These are phyloP conservation scores for Oreochromis aureus DNA, from an alignment of 2,113 vertebrate genomes.

Conservation along the genomic window DNA sequence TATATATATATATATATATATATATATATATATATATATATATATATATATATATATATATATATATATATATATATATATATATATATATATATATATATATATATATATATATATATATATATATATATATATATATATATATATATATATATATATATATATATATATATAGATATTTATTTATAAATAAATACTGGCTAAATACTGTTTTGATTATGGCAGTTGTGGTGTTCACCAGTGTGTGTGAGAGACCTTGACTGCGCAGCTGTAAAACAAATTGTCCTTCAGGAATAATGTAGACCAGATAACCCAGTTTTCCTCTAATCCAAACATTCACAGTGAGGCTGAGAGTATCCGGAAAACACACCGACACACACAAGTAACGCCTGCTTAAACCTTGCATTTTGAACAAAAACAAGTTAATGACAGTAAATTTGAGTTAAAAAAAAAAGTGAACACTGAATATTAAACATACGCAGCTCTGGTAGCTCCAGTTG, in stretches of 20 bases:
- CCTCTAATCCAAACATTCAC: conserved; percentile 20
- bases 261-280: conserved; percentile 36
- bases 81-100: background rate
- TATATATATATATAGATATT: background rate
- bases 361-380: background rate
- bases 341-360: background rate
- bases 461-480: conserved; percentile 51
- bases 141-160: background rate
- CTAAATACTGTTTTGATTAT: background rate
- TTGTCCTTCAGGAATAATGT: conserved; percentile 31
- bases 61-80: no score
- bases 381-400: background rate
- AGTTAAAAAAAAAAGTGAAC: background rate
- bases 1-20: background rate
- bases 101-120: no score
- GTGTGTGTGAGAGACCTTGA: conserved; percentile 26
- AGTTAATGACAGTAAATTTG: background rate
- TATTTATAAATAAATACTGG: background rate
- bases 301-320: conserved; percentile 41
- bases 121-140: no score
- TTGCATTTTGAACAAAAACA: background rate
- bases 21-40: background rate
- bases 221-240: background rate
- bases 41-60: no score
- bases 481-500: conserved; percentile 27